Base-by-base conservation (phyloP, 2,888 invertebrate genomes). In the Rhaphigaster nebulosa region DNA sequence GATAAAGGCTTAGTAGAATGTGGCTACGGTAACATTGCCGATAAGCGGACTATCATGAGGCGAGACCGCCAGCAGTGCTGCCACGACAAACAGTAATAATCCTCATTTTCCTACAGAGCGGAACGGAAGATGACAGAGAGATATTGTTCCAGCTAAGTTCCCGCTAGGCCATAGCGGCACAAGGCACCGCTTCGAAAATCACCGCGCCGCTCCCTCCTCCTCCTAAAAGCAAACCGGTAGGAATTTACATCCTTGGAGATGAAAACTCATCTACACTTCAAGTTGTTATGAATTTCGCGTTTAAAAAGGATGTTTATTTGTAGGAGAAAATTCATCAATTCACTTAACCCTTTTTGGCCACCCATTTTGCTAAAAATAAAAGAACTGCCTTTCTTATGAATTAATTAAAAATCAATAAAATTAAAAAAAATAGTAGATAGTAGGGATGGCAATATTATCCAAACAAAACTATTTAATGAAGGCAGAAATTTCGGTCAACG, bases 141-240 rank as follows among this genome's bases (percentile, higher is more conserved):
- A 80, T 80, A 80, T 80, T 80, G 80, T 80, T 80, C 41, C 80
- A 41, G 80, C 80, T 80, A 80, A 41, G 80, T 80, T 80, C 41
- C 80, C 80, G 80, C 80, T 80, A 80, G 80, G 23, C 80, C 80
- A 18, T 80, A 45, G 80, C 80, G 80, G 80, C 80, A 80, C 41
- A 80, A 23, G 18, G 41, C 41, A 41, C 80, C 80, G 41, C 80
- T 23, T 38, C 41, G 1, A 65, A 60, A 76, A 34, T 70, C 15
- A 70, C 34, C 29, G 34, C 52, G 5, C 70, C 5, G 3, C 70
- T 6, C 34, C 18, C 70, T 34, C 76, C 8, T 4, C 76, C n/a
- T n/a, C n/a, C n/a, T n/a, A n/a, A n/a, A n/a, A 38, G 10, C 8
- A 76, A 38, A 38, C 15, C 34, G 76, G 4, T 45, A 76, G 38